Base-by-base conservation (phyloP, 1,140 invertebrate genomes). In the Ceratina calcarata region DNA sequence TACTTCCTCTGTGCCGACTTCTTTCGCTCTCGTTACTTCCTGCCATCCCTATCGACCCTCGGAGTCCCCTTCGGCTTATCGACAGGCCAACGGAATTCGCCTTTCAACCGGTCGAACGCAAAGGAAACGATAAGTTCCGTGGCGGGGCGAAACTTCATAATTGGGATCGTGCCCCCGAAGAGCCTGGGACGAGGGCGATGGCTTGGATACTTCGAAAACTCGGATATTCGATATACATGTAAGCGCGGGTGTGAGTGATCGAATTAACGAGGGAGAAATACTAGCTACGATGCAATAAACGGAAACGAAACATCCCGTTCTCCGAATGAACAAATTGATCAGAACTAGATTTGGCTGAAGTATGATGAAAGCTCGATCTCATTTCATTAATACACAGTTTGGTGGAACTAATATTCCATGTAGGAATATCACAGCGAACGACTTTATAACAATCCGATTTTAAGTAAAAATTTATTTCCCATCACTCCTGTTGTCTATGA, bases 61-160 rank as follows among this genome's bases (percentile, higher is more conserved):
- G 22, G 13, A 3, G 37, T 10, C 37, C 37, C 32, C 6, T 8
- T n/a, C 2, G 45, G 51, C 70, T 66, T 79, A 65, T 79, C 69
- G 71, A 67, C 72, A 76, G 49, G 32, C 49, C 49, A 16, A 37
- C 78, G 55, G 51, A 71, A 37, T 49, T 55, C 55, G 55, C 71
- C 58, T 80, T 75, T 68, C 64, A 74, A 8, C 55, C 32, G 45
- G 60, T 37, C 24, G 51, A 66, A 66, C 62, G 70, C 69, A 32
- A 79, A 66, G 77, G 70, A 73, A 73, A 79, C 69, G 70, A 72
- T 66, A 79, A 79, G 70, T 79, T 78, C 37, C 27, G 20, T 10
- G 27, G 27, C 53, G 22, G 68, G 7, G 49, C 61, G 53, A 66
- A 79, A 79, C 77, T 79, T 79, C 60, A 49, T 79, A 79, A 79